phyloP scores from a whole-genome alignment of 2,113 vertebrate species.

The Microtus ochrogaster region DNA sequence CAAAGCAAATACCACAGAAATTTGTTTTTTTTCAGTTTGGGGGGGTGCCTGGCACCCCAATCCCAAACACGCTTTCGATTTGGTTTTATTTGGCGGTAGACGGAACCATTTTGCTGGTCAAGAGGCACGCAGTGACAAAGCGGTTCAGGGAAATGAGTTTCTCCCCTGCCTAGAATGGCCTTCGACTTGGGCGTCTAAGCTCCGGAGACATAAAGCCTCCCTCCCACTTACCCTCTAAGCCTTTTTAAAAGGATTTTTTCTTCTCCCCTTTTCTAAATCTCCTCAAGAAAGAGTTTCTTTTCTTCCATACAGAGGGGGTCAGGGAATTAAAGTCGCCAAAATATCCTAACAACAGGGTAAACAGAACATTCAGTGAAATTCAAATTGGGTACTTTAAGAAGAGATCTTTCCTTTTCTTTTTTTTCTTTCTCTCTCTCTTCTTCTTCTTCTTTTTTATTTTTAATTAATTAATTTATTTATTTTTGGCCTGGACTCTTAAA shows the following conservation, averaged over 20 bases:
- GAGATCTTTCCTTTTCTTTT: neutral
- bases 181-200: slow-evolving; percentile 85
- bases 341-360: slow-evolving; percentile 74
- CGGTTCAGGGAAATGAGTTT: slow-evolving; percentile 88
- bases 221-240: slow-evolving; percentile 56
- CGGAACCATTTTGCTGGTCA: slow-evolving; percentile 85
- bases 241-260: slow-evolving; percentile 80
- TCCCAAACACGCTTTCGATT: slow-evolving; percentile 85
- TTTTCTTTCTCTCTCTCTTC: neutral
- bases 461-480: no score
- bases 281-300: slow-evolving; percentile 77
- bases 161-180: slow-evolving; percentile 81
- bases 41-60: slow-evolving; percentile 41
- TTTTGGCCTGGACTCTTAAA: slow-evolving; percentile 59
- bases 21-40: slow-evolving; percentile 41
- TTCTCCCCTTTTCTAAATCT: slow-evolving; percentile 64
- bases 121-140: slow-evolving; percentile 84
- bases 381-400: slow-evolving; percentile 71
- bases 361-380: slow-evolving; percentile 73
- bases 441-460: neutral
- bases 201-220: slow-evolving; percentile 84
- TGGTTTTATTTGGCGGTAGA: slow-evolving; percentile 86
- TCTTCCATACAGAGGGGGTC: slow-evolving; percentile 70
- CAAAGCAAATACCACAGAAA: slow-evolving; percentile 41
- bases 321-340: slow-evolving; percentile 77